Evolutionary conservation across 2,888 invertebrate genomes (phyloP).

Genomic region (Metalampra italica): DNA sequence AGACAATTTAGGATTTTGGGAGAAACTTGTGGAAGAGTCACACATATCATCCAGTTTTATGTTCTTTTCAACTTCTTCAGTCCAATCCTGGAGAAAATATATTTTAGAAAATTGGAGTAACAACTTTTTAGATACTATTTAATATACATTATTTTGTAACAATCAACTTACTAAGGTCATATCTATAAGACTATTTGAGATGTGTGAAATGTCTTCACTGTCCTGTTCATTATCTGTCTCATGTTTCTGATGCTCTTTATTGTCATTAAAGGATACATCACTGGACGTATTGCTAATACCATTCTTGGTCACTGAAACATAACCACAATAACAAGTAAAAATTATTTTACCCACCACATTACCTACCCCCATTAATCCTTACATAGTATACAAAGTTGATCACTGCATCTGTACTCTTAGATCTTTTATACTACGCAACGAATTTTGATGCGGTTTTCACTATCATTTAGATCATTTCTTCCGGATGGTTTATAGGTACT

Average conservation of each 20-base stretch:
- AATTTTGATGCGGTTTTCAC: no score
- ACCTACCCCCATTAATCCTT: no score
- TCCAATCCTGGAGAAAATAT: conserved; percentile 60
- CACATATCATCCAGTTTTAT: conserved; percentile 63
- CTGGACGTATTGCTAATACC: conserved; percentile 40
- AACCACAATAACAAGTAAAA: conserved; percentile 6
- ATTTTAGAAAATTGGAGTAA: no score
- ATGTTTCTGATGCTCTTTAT: conserved; percentile 33
- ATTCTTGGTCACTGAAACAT: conserved; percentile 52
- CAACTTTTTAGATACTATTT: no score
- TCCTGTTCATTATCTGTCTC: conserved; percentile 51
- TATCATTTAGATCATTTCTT: no score
- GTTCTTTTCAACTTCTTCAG: conserved; percentile 72
- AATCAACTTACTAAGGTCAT: conserved; percentile 57
- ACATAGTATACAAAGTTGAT: no score
- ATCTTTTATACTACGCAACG: no score
- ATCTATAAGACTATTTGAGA: conserved; percentile 57
- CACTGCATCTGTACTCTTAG: no score
- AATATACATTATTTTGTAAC: not conserved
- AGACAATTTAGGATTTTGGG: conserved; percentile 44
- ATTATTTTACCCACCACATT: not conserved
- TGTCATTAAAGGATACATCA: conserved; percentile 36
- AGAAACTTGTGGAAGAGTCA: conserved; percentile 58
- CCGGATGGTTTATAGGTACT: no score
- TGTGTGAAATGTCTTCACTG: conserved; percentile 56